Percentiles rank a stretch among this genome's conserved stretches.
These are phyloP conservation scores for Poecilia gillii DNA, from an alignment of 2,797 vertebrate genomes.

Conservation along the genomic window DNA sequence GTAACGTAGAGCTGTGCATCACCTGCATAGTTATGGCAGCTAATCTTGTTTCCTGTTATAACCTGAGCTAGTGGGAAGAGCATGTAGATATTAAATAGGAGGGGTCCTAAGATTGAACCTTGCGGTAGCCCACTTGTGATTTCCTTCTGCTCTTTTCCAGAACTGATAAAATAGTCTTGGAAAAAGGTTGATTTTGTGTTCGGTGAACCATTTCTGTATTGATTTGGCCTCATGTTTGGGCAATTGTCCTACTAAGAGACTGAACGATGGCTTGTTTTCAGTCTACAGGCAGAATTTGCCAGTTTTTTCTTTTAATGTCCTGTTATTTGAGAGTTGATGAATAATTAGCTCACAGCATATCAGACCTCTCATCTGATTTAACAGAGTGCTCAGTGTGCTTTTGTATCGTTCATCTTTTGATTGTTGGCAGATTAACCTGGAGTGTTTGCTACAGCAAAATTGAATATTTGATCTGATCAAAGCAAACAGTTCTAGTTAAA, in stretches of 20 bases:
- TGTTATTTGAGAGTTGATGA: background rate
- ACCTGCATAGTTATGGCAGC: no score
- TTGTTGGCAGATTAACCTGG: background rate
- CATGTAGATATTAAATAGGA: no score
- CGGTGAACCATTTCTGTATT: background rate
- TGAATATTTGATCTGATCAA: background rate
- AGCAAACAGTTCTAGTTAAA: background rate
- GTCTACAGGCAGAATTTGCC: background rate
- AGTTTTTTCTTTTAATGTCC: background rate
- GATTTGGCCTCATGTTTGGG: background rate
- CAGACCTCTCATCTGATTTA: background rate
- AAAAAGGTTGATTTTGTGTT: background rate
- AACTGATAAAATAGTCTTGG: background rate
- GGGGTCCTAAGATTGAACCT: no score
- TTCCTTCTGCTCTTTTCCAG: background rate
- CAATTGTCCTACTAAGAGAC: no score
- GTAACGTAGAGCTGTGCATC: no score
- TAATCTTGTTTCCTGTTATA: no score
- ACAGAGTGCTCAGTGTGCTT: background rate
- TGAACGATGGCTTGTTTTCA: background rate
- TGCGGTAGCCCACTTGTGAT: no score
- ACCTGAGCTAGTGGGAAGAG: no score
- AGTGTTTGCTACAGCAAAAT: background rate
- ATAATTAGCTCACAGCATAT: background rate
- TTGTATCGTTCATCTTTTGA: background rate